Percentiles rank a stretch among this genome's conserved stretches.
phyloP scores from a whole-genome alignment of 2,113 vertebrate genomes.

The Toxostoma redivivum region DNA sequence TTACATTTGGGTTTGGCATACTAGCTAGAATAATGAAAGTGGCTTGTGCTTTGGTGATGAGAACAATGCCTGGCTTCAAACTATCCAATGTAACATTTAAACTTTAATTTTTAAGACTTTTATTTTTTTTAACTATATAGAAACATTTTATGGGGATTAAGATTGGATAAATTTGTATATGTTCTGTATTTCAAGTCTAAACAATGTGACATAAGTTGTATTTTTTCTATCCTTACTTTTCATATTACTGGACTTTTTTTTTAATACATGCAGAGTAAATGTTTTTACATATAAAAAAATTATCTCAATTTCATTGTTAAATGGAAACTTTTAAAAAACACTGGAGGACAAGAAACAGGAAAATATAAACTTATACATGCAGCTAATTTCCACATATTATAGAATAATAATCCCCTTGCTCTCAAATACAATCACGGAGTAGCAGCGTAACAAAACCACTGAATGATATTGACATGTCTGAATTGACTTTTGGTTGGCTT shows the following conservation, averaged over 20 bases:
- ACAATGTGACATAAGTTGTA: background rate
- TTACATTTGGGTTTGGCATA: constrained; percentile 4
- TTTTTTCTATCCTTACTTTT: background rate
- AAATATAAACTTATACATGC: background rate
- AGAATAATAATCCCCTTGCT: background rate
- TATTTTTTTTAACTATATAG: background rate
- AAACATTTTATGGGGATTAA: background rate
- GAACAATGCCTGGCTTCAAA: background rate
- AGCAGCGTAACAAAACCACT: background rate
- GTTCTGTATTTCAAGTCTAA: background rate
- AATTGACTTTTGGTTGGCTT: background rate
- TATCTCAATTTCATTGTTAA: background rate
- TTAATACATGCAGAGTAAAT: background rate
- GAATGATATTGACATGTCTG: background rate
- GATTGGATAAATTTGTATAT: background rate
- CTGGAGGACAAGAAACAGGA: background rate
- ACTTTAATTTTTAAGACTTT: background rate
- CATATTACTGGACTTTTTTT: background rate
- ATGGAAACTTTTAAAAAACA: background rate
- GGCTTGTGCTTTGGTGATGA: constrained; percentile 12
- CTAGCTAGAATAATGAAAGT: constrained; percentile 10
- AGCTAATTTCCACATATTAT: background rate
- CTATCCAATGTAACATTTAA: background rate
- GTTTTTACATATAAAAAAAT: background rate
- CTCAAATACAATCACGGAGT: background rate